Percentiles rank a stretch among this genome's conserved stretches.
Conservation (phyloP, 1,140 invertebrate genomes). For the Aricia agestis region DNA sequence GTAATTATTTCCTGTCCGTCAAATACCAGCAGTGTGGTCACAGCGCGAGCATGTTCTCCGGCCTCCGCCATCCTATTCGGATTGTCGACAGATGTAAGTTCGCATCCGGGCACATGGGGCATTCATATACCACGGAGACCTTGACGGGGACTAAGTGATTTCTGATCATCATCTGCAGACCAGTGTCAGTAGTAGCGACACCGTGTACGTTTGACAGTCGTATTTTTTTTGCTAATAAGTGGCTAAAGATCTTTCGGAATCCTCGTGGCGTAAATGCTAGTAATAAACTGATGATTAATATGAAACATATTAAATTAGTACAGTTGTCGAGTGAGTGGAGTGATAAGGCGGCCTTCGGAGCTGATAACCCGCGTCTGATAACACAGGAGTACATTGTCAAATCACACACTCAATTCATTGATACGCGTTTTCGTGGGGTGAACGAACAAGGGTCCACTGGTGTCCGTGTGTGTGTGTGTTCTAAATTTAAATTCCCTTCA, state of each 20-base stretch:
- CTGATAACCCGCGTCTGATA: slow-evolving; percentile 31
- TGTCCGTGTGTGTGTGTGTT: slow-evolving; percentile 6
- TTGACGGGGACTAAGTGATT: slow-evolving; percentile 10
- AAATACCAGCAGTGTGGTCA: slow-evolving; percentile 4
- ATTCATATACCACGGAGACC: slow-evolving; percentile 15
- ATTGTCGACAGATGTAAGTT: slow-evolving; percentile 32
- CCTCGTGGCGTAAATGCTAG: too few relatives aligned
- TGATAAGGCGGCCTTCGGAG: slow-evolving; percentile 32
- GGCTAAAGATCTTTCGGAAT: too few relatives aligned
- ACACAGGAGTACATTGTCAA: slow-evolving; percentile 21
- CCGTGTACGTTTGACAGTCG: too few relatives aligned
- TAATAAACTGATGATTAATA: not conserved
- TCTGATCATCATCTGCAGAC: not conserved
- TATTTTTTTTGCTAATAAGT: too few relatives aligned
- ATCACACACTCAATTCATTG: slow-evolving; percentile 9
- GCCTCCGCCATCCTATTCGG: slow-evolving; percentile 23
- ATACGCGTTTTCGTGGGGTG: slow-evolving; percentile 12
- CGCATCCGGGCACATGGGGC: slow-evolving; percentile 21
- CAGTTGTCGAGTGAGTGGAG: slow-evolving; percentile 15
- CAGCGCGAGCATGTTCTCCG: slow-evolving; percentile 25
- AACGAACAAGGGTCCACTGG: slow-evolving; percentile 1
- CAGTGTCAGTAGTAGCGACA: not conserved
- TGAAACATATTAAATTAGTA: slow-evolving; percentile 9
- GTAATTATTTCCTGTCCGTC: not conserved
- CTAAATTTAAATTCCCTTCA: not conserved